Evolutionary conservation across 2,113 vertebrate species (phyloP), one percentile per base, ranked within the genome.

Genomic region (Leucosticte australis): DNA sequence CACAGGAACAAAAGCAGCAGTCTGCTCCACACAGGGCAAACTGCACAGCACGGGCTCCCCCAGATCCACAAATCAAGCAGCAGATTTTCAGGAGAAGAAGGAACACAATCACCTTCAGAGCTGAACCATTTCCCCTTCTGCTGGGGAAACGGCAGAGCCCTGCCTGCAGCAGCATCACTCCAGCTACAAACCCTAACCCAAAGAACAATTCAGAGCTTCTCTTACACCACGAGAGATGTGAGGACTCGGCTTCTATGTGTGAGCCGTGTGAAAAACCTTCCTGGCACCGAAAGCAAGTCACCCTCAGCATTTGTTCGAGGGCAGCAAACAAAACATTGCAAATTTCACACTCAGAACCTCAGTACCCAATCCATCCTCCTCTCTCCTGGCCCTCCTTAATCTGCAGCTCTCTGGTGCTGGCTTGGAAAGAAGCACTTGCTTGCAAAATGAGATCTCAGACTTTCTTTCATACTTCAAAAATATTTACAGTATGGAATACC

Each of bases 221-320:
- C 44, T 20, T 11, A 49, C 3, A 8, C 13, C 39, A 4, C 0
- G 21, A 47, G 18, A 11, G 30, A 68, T 1, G 3, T 0, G 0
- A 65, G 37, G 18, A 71, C 47, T 30, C 5, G 0, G 26, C 59
- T 21, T 73, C 28, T 20, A 24, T 0, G 0, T 1, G 15, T 3
- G 42, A 62, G 39, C 47, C 15, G 13, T 0, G 15, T 7, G 10
- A 56, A 47, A 21, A 39, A 41, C 27, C 53, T 14, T 11, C 37
- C 21, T 18, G 33, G 27, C 24, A 27, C 41, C 4, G 13, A 49
- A 42, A 60, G 46, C n/a, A 37, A 46, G 11, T 27, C 56, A 41
- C 9, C 12, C 18, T 53, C 18, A 4, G 7, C 10, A 6, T 26
- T 7, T 9, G 24, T 9, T 37, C 1, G 18, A 8, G 18, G 42